A percentile compares a stretch with the other conserved stretches of the same genome.
phyloP scores from a whole-genome alignment of 2,113 vertebrate species.

The Barbus barbus region DNA sequence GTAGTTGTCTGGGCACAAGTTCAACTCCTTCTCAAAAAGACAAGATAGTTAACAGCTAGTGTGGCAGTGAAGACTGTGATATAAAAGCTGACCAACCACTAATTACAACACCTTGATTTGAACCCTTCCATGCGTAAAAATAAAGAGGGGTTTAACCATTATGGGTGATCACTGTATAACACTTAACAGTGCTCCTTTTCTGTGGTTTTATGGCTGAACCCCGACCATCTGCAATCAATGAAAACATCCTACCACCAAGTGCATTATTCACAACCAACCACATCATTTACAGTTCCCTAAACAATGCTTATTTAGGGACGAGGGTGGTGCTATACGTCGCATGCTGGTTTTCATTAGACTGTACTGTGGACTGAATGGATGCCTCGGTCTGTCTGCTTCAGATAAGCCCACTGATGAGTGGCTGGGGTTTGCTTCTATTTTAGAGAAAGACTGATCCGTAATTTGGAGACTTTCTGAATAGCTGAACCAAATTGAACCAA shows the following conservation, averaged over 20 bases:
- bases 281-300: conserved; percentile 48
- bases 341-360: conserved; percentile 48
- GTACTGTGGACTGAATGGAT: conserved; percentile 19
- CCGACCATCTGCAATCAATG: conserved; percentile 51
- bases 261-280: conserved; percentile 39
- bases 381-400: not conserved
- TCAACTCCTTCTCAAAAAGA: conserved; percentile 15
- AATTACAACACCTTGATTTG: conserved; percentile 29
- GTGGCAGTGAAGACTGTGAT: conserved; percentile 20
- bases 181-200: conserved; percentile 38
- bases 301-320: conserved; percentile 43
- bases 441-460: conserved; percentile 17
- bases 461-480: conserved; percentile 17
- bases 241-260: conserved; percentile 29
- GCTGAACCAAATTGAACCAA: too few relatives aligned
- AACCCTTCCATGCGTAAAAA: conserved; percentile 14
- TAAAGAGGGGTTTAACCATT: conserved; percentile 22
- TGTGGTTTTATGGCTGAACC: conserved; percentile 50
- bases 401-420: conserved; percentile 36
- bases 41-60: conserved; percentile 23
- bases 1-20: conserved; percentile 31
- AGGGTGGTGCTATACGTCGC: conserved; percentile 49
- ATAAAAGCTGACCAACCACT: conserved; percentile 9
- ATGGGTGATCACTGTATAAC: conserved; percentile 30
- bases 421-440: conserved; percentile 15